A percentile compares a stretch with the other conserved stretches of the same genome.
Evolutionary conservation across 1,140 invertebrate genomes (phyloP).

Genomic region (Eueides isabella): DNA sequence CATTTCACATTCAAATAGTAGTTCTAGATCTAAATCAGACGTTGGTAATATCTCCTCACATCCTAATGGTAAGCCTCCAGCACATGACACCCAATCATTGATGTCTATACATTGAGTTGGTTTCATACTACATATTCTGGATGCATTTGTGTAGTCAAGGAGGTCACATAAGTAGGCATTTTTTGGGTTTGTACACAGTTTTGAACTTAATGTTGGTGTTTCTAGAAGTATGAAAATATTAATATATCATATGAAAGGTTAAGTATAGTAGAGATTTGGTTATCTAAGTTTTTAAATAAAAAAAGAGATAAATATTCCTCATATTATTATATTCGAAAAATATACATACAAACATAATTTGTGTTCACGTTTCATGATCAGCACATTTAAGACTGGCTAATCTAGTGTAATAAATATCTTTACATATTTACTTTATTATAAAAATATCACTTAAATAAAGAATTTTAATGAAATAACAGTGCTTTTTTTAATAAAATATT

Average conservation of each 20-base stretch:
- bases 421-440: too few species aligned
- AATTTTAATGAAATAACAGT: too few species aligned
- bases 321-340: too few species aligned
- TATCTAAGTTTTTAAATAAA: too few species aligned
- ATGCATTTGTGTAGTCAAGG: conserved; percentile 70
- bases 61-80: conserved; percentile 66
- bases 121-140: conserved; percentile 76
- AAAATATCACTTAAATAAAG: too few species aligned
- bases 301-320: too few species aligned
- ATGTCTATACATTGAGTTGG: conserved; percentile 71
- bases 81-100: conserved; percentile 72
- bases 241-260: not conserved
- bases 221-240: conserved; percentile 53
- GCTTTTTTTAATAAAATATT: too few species aligned
- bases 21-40: conserved; percentile 68
- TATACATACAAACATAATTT: too few species aligned
- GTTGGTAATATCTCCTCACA: conserved; percentile 54
- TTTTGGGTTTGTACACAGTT: conserved; percentile 72
- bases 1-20: conserved; percentile 77
- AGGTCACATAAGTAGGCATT: conserved; percentile 77
- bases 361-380: too few species aligned
- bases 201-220: conserved; percentile 74
- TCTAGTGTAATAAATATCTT: too few species aligned
- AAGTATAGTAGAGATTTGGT: not conserved
- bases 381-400: too few species aligned